These are phyloP conservation scores for Oryzias dopingdopingensis DNA, from an alignment of 2,797 vertebrate genomes.

Conservation along the genomic window DNA sequence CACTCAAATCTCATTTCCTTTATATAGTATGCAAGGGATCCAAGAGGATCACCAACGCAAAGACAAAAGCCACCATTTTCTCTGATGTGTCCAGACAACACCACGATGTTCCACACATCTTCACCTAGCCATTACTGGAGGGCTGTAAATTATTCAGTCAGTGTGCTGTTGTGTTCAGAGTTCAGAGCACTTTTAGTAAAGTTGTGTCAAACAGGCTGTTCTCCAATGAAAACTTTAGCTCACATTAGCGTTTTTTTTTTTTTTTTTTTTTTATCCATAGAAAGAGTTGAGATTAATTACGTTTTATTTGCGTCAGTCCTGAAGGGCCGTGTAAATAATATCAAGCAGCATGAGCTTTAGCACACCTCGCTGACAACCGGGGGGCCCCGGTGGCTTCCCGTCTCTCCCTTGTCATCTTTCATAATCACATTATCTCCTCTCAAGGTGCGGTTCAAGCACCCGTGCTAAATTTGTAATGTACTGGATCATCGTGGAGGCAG, in stretches of 20 bases:
- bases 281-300: constrained; percentile 35
- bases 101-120: constrained; percentile 36
- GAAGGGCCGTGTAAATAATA: constrained; percentile 55
- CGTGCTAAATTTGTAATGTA: constrained; percentile 49
- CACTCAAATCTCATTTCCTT: constrained; percentile 3
- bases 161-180: constrained; percentile 6
- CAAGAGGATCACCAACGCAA: constrained; percentile 6
- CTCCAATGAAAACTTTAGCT: constrained; percentile 9
- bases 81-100: constrained; percentile 17
- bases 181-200: constrained; percentile 15
- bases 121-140: constrained; percentile 25
- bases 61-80: constrained; percentile 14
- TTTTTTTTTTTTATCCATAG: neutral
- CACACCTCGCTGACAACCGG: constrained; percentile 49
- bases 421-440: constrained; percentile 59
- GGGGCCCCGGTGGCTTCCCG: constrained; percentile 19
- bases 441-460: constrained; percentile 48
- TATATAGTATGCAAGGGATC: constrained; percentile 3
- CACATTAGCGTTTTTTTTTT: neutral
- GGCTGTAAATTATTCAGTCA: constrained; percentile 48
- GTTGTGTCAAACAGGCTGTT: constrained; percentile 5
- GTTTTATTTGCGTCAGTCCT: constrained; percentile 40
- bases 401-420: constrained; percentile 34
- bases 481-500: constrained; percentile 33
- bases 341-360: constrained; percentile 50